phyloP scores from a whole-genome alignment of 2,888 invertebrate genomes.

The Ectemnius cavifrons region DNA sequence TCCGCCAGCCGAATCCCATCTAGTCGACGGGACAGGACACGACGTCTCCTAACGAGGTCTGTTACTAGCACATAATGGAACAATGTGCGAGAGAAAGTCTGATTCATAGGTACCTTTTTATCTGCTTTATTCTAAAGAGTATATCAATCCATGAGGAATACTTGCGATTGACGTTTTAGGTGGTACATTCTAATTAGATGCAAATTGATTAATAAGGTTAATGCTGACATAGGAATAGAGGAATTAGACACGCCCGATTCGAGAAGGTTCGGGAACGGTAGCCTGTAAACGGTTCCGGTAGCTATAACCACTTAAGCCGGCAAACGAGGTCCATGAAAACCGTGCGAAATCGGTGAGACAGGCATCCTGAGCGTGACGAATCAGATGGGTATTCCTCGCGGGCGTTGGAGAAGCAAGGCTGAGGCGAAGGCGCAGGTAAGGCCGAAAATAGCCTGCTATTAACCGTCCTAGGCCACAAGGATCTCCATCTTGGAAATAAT shows the following conservation, averaged over 20 bases:
- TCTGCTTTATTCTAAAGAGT: too few species aligned
- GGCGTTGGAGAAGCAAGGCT: constrained; percentile 19
- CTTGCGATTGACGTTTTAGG: neutral
- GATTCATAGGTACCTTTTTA: too few species aligned
- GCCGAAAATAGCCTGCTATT: constrained; percentile 55
- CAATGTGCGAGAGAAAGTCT: constrained; percentile 34
- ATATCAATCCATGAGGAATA: too few species aligned
- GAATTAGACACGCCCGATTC: too few species aligned
- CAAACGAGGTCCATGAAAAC: constrained; percentile 37
- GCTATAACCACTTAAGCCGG: constrained; percentile 1
- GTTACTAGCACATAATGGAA: constrained; percentile 47
- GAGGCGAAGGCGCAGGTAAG: constrained; percentile 40
- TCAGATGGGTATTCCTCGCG: constrained; percentile 38
- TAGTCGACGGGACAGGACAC: constrained; percentile 40
- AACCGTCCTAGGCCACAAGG: constrained; percentile 55
- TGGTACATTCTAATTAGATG: constrained; percentile 53
- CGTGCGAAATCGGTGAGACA: constrained; percentile 50
- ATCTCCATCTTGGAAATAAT: constrained; percentile 75
- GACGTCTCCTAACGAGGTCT: constrained; percentile 42
- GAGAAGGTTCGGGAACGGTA: too few species aligned
- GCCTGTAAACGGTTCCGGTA: neutral
- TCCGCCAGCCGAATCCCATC: constrained; percentile 45
- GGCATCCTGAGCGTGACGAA: constrained; percentile 45
- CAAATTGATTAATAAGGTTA: constrained; percentile 1
- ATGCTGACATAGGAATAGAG: neutral